phyloP scores from a whole-genome alignment of 1,140 invertebrate genomes.

The Meloidogyne floridensis region DNA sequence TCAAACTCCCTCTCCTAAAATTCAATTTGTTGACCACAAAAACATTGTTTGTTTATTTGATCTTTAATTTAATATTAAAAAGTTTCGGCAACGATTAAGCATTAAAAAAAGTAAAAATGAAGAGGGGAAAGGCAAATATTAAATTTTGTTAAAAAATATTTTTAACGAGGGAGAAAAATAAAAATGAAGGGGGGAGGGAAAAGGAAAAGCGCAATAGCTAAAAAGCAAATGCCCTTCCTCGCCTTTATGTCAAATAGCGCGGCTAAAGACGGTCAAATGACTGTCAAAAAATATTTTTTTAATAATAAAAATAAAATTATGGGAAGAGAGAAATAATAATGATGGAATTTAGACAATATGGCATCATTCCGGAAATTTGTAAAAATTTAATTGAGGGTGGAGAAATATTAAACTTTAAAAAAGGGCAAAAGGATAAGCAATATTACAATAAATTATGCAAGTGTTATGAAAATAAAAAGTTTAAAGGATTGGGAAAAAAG shows the following conservation, averaged over 20 bases:
- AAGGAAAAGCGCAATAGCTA: background rate
- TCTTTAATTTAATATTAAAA: conserved; percentile 2
- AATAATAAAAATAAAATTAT: background rate
- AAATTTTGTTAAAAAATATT: background rate
- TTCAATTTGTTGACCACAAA: conserved; percentile 4
- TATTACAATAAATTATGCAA: too few relatives aligned
- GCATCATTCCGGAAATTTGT: background rate
- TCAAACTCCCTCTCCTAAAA: background rate
- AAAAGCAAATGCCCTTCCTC: too few relatives aligned
- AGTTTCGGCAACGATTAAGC: background rate
- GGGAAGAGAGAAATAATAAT: background rate
- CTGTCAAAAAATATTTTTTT: background rate
- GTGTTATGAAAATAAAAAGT: too few relatives aligned
- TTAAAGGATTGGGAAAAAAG: too few relatives aligned
- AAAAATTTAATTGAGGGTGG: background rate
- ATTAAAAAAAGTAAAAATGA: background rate
- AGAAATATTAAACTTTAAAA: background rate
- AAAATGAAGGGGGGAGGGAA: background rate
- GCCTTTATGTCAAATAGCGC: background rate
- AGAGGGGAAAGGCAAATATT: background rate
- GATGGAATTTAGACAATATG: background rate
- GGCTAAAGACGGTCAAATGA: background rate
- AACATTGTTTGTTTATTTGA: background rate
- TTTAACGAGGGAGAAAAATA: background rate
- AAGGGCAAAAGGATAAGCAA: too few relatives aligned